Evolutionary conservation across 2,113 vertebrate species (phyloP).

Genomic region (Lophura nycthemera): DNA sequence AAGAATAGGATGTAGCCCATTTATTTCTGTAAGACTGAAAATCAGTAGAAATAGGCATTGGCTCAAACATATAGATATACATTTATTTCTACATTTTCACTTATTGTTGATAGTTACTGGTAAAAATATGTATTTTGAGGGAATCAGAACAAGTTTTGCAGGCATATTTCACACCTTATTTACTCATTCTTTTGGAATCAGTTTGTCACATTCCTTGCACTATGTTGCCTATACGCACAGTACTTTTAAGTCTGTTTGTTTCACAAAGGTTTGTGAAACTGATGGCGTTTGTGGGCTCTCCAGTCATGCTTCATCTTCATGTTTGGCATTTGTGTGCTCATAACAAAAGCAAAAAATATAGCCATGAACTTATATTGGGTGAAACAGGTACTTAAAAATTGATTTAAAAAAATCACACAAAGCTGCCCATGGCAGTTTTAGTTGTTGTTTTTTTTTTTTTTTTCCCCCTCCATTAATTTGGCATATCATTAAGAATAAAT

Average conservation of each 20-base stretch:
- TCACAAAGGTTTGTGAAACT: neutral
- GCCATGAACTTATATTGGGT: rapidly evolving
- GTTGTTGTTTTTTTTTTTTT: too few species aligned
- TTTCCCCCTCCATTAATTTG: neutral
- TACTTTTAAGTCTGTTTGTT: neutral
- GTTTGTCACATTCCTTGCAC: neutral
- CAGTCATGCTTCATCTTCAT: neutral
- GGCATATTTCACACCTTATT: neutral
- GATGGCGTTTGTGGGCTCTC: neutral
- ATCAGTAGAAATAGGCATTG: neutral
- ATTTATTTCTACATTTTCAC: neutral
- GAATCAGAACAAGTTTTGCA: neutral
- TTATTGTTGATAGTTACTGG: neutral
- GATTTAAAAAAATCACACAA: neutral
- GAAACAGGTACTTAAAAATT: neutral
- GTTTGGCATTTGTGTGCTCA: neutral
- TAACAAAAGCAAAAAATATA: neutral
- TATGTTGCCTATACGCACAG: too few species aligned
- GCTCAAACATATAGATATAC: neutral
- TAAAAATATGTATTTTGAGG: neutral
- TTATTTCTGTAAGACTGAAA: neutral
- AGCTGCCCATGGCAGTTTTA: neutral
- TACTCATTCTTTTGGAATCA: neutral
- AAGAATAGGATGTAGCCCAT: neutral
- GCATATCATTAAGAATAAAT: neutral